Conservation (phyloP, 2,888 invertebrate genomes). For the Ectropis crepuscularia region DNA sequence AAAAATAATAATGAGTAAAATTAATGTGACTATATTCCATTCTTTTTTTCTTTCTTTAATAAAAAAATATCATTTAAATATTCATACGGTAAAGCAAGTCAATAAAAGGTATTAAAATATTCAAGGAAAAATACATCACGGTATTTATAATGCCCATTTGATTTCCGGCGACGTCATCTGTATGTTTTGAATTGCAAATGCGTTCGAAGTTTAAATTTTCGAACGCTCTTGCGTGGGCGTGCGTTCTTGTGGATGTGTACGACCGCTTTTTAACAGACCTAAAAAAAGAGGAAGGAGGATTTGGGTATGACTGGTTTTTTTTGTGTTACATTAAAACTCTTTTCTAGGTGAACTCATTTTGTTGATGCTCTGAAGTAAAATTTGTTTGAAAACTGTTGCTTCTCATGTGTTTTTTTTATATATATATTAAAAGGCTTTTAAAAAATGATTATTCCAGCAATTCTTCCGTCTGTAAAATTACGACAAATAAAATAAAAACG, state of each 20-base stretch:
- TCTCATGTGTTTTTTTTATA: no score
- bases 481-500: no score
- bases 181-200: conserved; percentile 64
- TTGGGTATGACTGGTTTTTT: not conserved
- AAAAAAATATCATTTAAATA: not conserved
- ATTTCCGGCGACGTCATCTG: conserved; percentile 76
- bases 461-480: no score
- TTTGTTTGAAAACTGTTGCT: no score
- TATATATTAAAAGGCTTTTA: no score
- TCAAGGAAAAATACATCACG: conserved; percentile 28
- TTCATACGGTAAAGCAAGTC: conserved; percentile 8
- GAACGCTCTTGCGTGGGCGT: conserved; percentile 68
- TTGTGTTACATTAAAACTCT: no score
- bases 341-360: no score
- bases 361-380: no score
- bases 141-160: conserved; percentile 45
- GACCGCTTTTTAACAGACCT: conserved; percentile 47
- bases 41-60: no score
- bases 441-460: no score
- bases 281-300: not conserved
- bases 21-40: no score
- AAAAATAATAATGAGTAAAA: no score
- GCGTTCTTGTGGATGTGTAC: conserved; percentile 34
- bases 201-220: conserved; percentile 70
- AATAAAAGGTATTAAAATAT: conserved; percentile 23